phyloP scores from a whole-genome alignment of 2,113 vertebrate genomes.

The Menura novaehollandiae region DNA sequence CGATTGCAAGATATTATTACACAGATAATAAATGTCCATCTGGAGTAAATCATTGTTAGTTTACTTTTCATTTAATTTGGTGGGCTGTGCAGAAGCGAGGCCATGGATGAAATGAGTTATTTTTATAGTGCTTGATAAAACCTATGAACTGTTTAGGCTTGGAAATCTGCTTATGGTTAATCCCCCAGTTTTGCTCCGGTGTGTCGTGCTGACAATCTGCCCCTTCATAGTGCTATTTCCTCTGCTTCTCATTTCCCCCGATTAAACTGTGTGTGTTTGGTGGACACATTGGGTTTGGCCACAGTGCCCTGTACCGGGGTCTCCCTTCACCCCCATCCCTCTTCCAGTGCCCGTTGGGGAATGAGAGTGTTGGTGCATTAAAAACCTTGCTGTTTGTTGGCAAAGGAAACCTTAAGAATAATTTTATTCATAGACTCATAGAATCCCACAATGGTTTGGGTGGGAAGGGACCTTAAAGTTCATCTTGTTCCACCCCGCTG shows the following conservation, averaged over 20 bases:
- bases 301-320: background rate
- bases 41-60: background rate
- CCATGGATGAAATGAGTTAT: background rate
- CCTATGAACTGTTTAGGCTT: background rate
- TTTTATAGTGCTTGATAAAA: background rate
- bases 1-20: background rate
- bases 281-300: background rate
- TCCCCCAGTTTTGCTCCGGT: rapidly evolving
- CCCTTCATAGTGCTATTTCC: background rate
- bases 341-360: rapidly evolving
- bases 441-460: background rate
- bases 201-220: rapidly evolving
- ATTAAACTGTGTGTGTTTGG: rapidly evolving
- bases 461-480: background rate
- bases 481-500: background rate
- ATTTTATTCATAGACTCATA: background rate
- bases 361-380: background rate
- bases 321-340: rapidly evolving
- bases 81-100: background rate
- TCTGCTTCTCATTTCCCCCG: background rate
- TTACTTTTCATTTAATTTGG: background rate
- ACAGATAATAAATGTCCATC: background rate
- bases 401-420: background rate
- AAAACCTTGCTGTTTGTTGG: background rate
- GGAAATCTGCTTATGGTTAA: background rate